Evolutionary conservation across 2,113 vertebrate species (phyloP).

Genomic region (Labeo catla): DNA sequence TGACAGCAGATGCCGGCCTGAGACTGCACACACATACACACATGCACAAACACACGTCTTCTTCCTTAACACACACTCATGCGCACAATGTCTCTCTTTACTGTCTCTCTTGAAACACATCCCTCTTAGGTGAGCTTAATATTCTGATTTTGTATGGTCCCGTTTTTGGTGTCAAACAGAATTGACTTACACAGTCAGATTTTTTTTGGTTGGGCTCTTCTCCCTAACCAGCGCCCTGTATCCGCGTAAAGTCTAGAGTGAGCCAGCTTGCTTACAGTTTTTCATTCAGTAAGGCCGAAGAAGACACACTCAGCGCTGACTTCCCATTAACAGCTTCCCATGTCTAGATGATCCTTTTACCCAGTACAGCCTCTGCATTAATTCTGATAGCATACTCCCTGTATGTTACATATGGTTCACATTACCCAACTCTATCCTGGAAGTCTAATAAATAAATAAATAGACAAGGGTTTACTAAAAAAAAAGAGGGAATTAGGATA

Average conservation of each 20-base stretch:
- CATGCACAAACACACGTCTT: conserved; percentile 45
- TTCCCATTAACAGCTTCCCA: not conserved
- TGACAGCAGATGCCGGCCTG: conserved; percentile 68
- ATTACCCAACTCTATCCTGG: conserved; percentile 49
- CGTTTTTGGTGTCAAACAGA: conserved; percentile 63
- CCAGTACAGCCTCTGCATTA: conserved; percentile 44
- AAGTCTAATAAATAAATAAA: conserved; percentile 65
- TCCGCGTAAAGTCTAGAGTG: conserved; percentile 23
- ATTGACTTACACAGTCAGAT: conserved; percentile 18
- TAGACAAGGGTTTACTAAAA: conserved; percentile 44
- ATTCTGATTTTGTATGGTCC: conserved; percentile 64
- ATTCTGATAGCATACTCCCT: conserved; percentile 55
- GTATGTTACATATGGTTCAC: conserved; percentile 48
- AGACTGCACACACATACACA: conserved; percentile 54
- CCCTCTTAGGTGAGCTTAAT: conserved; percentile 48
- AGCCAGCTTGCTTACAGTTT: conserved; percentile 33
- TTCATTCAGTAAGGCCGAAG: conserved; percentile 37
- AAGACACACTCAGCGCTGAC: not conserved
- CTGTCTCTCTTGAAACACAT: conserved; percentile 23
- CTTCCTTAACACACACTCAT: conserved; percentile 13
- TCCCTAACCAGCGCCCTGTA: conserved; percentile 29
- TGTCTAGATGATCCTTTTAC: conserved; percentile 29
- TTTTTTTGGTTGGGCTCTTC: conserved; percentile 39
- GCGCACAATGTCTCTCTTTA: conserved; percentile 45
- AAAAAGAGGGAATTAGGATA: conserved; percentile 38